Conservation (phyloP, 2,888 invertebrate species). For the Aphidoletes aphidimyza region DNA sequence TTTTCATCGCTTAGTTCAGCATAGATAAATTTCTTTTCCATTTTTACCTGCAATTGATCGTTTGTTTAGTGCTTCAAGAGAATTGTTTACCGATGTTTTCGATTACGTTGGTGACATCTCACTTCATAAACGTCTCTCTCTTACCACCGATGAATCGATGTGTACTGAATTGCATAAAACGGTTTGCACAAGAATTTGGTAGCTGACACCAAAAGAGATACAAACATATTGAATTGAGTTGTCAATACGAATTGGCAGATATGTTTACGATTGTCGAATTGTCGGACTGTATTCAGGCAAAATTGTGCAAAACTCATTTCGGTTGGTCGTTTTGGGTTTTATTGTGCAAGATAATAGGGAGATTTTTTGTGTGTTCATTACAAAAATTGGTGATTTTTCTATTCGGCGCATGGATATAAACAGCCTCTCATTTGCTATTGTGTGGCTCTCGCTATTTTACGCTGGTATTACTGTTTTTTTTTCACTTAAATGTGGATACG, state of each 20-base stretch:
- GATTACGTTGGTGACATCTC: constrained; percentile 20
- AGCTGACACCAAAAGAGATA: background rate
- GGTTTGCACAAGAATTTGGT: background rate
- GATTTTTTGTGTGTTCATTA: background rate
- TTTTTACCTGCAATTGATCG: constrained; percentile 22
- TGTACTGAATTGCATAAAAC: background rate
- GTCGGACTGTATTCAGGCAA: background rate
- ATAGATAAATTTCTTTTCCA: background rate
- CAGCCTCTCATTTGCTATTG: background rate
- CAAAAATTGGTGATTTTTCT: background rate
- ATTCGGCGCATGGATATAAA: background rate
- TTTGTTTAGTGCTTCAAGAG: constrained; percentile 17
- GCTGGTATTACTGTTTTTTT: constrained; percentile 8
- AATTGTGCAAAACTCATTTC: background rate
- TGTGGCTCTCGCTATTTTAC: constrained; percentile 28
- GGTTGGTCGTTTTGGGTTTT: background rate
- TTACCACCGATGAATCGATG: background rate
- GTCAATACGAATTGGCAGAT: background rate
- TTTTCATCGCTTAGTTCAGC: background rate
- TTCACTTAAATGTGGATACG: background rate
- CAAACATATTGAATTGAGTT: background rate
- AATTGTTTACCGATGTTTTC: constrained; percentile 50
- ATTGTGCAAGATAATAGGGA: constrained; percentile 1
- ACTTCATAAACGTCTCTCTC: background rate
- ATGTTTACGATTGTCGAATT: background rate